Evolutionary conservation across 2,888 invertebrate species (phyloP).

Genomic region (Anodontia alba): DNA sequence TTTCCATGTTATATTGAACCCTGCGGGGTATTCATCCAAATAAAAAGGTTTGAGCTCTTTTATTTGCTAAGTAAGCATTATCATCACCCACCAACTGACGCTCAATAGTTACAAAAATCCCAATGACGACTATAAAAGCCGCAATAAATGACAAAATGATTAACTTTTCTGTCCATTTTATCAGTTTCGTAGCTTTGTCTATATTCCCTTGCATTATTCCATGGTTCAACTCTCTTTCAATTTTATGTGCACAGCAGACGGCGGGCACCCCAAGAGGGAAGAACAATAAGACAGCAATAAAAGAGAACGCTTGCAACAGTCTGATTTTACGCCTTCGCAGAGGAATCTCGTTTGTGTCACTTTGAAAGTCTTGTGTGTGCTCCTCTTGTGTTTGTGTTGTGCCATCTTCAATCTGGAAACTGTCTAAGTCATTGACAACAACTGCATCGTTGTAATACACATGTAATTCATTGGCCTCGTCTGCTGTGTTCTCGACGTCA

Average conservation of each 20-base stretch:
- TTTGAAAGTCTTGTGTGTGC: neutral
- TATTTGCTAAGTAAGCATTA: constrained; percentile 42
- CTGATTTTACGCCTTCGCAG: constrained; percentile 59
- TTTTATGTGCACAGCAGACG: constrained; percentile 70
- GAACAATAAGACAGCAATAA: constrained; percentile 74
- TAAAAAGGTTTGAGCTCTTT: neutral
- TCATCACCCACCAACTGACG: constrained; percentile 57
- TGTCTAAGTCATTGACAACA: constrained; percentile 35
- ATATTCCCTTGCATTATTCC: constrained; percentile 77
- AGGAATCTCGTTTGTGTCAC: constrained; percentile 45
- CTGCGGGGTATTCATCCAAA: too few relatives aligned
- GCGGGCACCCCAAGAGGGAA: constrained; percentile 80
- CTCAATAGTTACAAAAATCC: constrained; percentile 70
- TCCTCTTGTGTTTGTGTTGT: constrained; percentile 46
- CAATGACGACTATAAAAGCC: constrained; percentile 65
- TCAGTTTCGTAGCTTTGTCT: constrained; percentile 73
- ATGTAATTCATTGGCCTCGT: too few relatives aligned
- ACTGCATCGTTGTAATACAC: neutral
- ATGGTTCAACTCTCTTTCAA: constrained; percentile 71
- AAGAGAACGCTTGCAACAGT: constrained; percentile 70
- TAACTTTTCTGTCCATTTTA: constrained; percentile 69
- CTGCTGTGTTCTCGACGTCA: too few relatives aligned
- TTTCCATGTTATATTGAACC: neutral
- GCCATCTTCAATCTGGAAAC: constrained; percentile 11
- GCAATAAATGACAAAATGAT: constrained; percentile 73